phyloP scores from a whole-genome alignment of 2,797 vertebrate genomes.

The Cynopterus sphinx region DNA sequence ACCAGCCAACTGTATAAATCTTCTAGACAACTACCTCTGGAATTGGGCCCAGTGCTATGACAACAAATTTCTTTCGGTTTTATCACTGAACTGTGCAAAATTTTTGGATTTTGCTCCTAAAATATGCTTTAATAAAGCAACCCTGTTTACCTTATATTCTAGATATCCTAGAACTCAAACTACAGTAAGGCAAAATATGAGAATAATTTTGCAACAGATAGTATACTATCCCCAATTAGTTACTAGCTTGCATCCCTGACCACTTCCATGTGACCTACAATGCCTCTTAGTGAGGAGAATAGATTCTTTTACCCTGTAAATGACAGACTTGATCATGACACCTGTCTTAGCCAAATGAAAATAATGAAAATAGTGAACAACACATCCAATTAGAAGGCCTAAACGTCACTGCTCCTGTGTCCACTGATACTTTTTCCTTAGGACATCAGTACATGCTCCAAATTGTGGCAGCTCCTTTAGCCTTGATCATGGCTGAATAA shows the following conservation, averaged over 20 bases:
- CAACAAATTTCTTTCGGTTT: slow-evolving; percentile 32
- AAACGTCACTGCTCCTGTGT: not conserved
- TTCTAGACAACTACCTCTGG: not conserved
- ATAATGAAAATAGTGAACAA: not conserved
- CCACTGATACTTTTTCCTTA: not conserved
- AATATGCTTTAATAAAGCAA: not conserved
- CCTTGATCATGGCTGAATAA: not conserved
- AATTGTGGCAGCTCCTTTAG: not conserved
- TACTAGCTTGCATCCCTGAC: not conserved
- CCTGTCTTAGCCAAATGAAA: not conserved
- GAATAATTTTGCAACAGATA: not conserved
- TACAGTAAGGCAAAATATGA: not conserved
- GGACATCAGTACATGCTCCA: not conserved
- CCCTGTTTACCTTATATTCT: not conserved
- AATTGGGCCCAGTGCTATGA: not conserved
- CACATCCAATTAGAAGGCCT: not conserved
- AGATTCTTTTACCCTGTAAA: not conserved
- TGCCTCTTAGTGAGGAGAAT: not conserved
- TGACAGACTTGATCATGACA: not conserved
- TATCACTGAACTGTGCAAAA: not conserved
- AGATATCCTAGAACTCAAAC: not conserved
- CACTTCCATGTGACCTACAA: not conserved
- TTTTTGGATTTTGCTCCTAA: not conserved
- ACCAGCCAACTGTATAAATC: not conserved
- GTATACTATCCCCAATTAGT: not conserved